Evolutionary conservation across 35 echinoderm and acorn worm species (phyloP), one percentile per base, ranked within the genome.

Genomic region (Ophiothrix spiculata): DNA sequence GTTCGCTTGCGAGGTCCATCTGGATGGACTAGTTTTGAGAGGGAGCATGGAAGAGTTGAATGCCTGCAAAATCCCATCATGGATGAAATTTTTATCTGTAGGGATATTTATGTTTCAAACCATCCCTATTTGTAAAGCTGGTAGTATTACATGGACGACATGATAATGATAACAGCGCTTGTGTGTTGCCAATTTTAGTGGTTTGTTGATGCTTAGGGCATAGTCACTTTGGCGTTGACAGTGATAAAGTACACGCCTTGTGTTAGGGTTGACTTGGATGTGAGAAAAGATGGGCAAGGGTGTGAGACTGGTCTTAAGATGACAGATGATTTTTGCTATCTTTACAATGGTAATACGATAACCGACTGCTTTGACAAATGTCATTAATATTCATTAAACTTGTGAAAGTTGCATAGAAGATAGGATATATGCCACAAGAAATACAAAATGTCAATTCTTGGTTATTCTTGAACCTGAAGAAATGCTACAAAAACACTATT

Each of bases 51-150:
- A 25, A 25, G 29, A 69, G 23, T 1, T n/a, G 2, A 69, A 69
- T 69, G 60, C 23, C 60, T 69, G 10, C 60, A 69, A 69, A 4
- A 15, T 25, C 8, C 29, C 60, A 49, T 49, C 60, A 25, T 4
- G 60, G 16, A 69, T 69, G 3, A 69, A 69, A 69, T n/a, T 28
- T 25, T 69, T 69, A 69, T 69, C 60, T 69, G 16, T n/a, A 25
- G 60, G 60, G 16, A 69, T 69, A 69, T 69, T 69, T 69, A 28
- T 69, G 60, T 69, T 69, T 69, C 60, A 69, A 69, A 69, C 60
- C 25, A 25, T 1, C 60, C 60, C 60, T 69, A 69, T 69, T 69
- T 69, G 60, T 69, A 69, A 69, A 69, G 60, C 60, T 10, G 60
- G 60, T n/a, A 15, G 60, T 2, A 69, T 69, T 69, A 69, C 60